These are phyloP conservation scores for Altica lythri DNA, from an alignment of 2,888 invertebrate genomes.

Conservation along the genomic window DNA sequence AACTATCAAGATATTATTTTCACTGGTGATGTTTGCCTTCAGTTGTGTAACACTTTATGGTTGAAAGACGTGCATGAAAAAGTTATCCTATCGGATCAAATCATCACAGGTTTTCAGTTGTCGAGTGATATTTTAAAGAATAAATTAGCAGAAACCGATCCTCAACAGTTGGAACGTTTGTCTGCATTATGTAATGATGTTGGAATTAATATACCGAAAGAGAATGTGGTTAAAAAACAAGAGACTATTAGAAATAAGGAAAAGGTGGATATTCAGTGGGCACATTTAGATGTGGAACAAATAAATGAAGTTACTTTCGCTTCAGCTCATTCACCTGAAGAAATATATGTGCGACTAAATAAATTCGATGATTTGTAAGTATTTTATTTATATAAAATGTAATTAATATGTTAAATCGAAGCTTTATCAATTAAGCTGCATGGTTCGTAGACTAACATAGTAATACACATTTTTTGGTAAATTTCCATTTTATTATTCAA, in stretches of 20 bases:
- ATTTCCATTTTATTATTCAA: no score
- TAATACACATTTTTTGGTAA: no score
- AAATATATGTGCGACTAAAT: constrained; percentile 60
- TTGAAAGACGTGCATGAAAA: constrained; percentile 66
- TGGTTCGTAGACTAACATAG: no score
- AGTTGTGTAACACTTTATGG: constrained; percentile 67
- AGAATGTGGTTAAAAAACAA: constrained; percentile 31
- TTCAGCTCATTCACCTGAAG: constrained; percentile 57
- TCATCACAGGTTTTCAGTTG: constrained; percentile 61
- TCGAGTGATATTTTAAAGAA: constrained; percentile 60
- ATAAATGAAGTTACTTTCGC: constrained; percentile 58
- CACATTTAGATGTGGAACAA: constrained; percentile 57
- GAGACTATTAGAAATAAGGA: constrained; percentile 5
- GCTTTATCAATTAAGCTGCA: no score
- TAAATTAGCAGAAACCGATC: constrained; percentile 49
- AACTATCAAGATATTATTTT: constrained; percentile 45
- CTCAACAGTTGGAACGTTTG: constrained; percentile 53
- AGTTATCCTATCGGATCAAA: constrained; percentile 58
- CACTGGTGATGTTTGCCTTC: constrained; percentile 61
- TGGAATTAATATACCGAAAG: constrained; percentile 47
- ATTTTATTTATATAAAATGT: background rate
- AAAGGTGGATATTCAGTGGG: constrained; percentile 56
- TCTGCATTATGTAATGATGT: constrained; percentile 57
- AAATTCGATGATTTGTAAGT: constrained; percentile 58
- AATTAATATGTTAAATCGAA: no score